Conservation (phyloP, 2,113 vertebrate species). For the Otus sunia region DNA sequence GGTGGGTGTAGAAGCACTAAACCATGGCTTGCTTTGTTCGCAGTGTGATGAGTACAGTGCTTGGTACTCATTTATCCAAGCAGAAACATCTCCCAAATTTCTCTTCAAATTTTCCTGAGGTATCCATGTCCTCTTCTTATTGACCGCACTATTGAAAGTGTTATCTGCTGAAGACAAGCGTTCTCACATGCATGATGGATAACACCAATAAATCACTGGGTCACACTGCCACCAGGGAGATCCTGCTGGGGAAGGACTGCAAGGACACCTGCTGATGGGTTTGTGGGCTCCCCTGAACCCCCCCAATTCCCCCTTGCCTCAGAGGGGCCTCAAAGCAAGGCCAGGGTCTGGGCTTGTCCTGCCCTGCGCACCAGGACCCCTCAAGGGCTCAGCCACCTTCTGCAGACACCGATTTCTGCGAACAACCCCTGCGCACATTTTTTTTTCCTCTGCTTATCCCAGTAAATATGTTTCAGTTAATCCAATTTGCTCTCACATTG, state of each 20-base stretch:
- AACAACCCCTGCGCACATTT: neutral
- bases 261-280: neutral
- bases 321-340: neutral
- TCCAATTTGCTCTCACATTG: constrained; percentile 37
- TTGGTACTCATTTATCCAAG: neutral
- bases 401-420: neutral
- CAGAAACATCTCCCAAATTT: neutral
- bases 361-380: neutral
- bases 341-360: neutral
- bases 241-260: neutral
- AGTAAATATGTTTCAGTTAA: constrained; percentile 30
- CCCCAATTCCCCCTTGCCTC: neutral
- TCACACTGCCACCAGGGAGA: neutral
- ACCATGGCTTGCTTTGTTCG: neutral
- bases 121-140: neutral
- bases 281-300: rapidly evolving
- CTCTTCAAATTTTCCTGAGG: neutral
- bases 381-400: neutral
- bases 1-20: neutral
- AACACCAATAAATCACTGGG: neutral
- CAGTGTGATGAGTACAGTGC: rapidly evolving
- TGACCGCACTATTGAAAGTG: rapidly evolving
- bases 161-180: neutral
- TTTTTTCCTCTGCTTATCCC: neutral
- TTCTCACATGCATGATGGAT: rapidly evolving